phyloP scores from a whole-genome alignment of 2,888 invertebrate genomes.

The Ommatoiulus sabulosus region DNA sequence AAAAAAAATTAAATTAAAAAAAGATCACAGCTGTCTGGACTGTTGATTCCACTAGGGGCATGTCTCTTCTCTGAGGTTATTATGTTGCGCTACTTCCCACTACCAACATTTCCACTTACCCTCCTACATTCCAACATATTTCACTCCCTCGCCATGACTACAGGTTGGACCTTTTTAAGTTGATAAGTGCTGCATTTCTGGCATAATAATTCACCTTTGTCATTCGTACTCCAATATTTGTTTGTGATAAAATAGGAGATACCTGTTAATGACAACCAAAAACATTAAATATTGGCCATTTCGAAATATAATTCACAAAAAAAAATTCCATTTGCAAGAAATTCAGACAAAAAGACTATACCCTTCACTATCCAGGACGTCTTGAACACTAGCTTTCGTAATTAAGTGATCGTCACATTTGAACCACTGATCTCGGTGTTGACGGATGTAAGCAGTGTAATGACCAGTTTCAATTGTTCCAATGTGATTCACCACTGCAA shows the following conservation, averaged over 20 bases:
- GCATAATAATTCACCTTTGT: conserved; percentile 47
- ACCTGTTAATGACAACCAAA: conserved; percentile 73
- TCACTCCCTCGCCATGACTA: neutral
- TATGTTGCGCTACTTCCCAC: neutral
- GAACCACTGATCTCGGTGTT: conserved; percentile 92
- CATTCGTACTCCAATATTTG: conserved; percentile 85
- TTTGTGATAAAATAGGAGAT: conserved; percentile 96
- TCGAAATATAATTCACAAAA: no score
- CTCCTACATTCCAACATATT: neutral
- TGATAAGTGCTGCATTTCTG: neutral
- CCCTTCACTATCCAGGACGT: conserved; percentile 97
- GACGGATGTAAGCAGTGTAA: conserved; percentile 96
- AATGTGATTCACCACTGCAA: conserved; percentile 96
- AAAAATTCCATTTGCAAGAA: conserved; percentile 2
- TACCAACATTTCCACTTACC: neutral
- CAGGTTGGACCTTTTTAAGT: neutral
- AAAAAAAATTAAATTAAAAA: neutral
- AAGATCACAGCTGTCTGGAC: conserved; percentile 47
- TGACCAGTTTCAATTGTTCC: conserved; percentile 95
- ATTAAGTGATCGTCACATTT: conserved; percentile 97
- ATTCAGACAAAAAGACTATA: conserved; percentile 68
- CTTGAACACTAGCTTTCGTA: conserved; percentile 85
- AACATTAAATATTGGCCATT: neutral
- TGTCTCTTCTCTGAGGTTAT: neutral
- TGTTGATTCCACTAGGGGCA: neutral